Base-by-base conservation (phyloP, 2,888 invertebrate species). In the Epicampocera succincta region DNA sequence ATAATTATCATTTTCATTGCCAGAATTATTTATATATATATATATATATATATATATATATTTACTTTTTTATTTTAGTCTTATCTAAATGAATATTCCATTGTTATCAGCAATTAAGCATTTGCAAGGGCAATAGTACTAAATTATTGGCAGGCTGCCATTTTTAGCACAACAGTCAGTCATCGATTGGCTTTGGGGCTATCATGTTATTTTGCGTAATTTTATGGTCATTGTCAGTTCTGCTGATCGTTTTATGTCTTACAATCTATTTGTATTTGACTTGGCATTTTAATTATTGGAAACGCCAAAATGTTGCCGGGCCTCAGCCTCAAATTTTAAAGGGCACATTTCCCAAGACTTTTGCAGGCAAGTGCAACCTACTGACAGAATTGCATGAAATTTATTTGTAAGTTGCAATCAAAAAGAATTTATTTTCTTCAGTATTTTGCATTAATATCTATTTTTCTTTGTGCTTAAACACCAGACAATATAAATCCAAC, bases 321-420 rank as follows among this genome's bases (percentile, higher is more conserved):
- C 90, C 90, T 0, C 81, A 83, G 50, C 91, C 91, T 0, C 52
- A 71, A 5, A 63, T 88, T 1, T 48, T 89, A 0, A 85, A 88
- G 4, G 91, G 92, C 0, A 91, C 88, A 58, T 84, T 90, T 13
- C 85, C 86, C 0, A 86, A 85, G 50, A 79, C 85, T 6, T 46
- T 83, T 3, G 80, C 77, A 0, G 85, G 87, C 5, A 84, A 84
- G 60, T 85, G 86, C 74, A 88, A 88, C 60, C 84, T 90, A 9
- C 84, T 88, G 1, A 87, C 89, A 17, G 89, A 91, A 69, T 83
- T 90, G 9, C 86, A 89, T 83, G 87, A 90, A 21, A 89, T 91
- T 50, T 92, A 91, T 85, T 85, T 88, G 91, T 91, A 86, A 85
- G 76, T 69, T 58, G 1, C 9, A n/a, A 29, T 1, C 11, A 3